Percentiles rank a stretch among this genome's conserved stretches.
Evolutionary conservation across 2,797 vertebrate genomes (phyloP).

Genomic region (Phaenicophaeus curvirostris): DNA sequence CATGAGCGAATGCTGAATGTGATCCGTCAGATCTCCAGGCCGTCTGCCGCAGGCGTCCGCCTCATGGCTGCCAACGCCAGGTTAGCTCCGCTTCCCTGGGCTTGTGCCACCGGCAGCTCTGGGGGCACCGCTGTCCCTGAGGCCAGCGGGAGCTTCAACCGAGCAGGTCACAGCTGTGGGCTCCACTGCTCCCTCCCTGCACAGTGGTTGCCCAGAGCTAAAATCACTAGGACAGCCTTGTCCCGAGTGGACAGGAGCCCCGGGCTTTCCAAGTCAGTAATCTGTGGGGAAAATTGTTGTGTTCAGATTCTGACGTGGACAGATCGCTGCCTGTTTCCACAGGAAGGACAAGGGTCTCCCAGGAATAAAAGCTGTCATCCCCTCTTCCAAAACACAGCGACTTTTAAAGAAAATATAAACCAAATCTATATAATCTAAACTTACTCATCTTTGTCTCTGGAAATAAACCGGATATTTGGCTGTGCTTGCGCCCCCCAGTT

Average conservation of each 20-base stretch:
- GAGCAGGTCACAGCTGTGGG: background rate
- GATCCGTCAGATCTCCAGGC: constrained; percentile 87
- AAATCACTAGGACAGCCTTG: background rate
- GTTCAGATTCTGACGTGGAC: background rate
- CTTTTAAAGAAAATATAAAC: background rate
- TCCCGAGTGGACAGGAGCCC: accelerated
- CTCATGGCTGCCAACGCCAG: constrained; percentile 79
- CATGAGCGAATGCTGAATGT: constrained; percentile 84
- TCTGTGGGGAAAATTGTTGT: accelerated
- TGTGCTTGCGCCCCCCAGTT: background rate
- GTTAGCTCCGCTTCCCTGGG: constrained; percentile 54
- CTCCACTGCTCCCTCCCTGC: background rate
- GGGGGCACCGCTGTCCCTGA: background rate
- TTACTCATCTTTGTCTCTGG: background rate
- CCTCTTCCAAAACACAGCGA: background rate
- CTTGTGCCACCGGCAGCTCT: accelerated
- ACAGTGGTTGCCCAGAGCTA: background rate
- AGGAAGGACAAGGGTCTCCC: background rate
- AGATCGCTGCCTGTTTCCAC: background rate
- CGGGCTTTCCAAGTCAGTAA: background rate
- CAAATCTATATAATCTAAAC: background rate
- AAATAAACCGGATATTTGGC: background rate
- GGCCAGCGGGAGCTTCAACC: accelerated
- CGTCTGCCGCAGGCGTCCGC: constrained; percentile 84
- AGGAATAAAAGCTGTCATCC: background rate